Conservation (phyloP, 2,797 vertebrate species). For the Botia almorhae region DNA sequence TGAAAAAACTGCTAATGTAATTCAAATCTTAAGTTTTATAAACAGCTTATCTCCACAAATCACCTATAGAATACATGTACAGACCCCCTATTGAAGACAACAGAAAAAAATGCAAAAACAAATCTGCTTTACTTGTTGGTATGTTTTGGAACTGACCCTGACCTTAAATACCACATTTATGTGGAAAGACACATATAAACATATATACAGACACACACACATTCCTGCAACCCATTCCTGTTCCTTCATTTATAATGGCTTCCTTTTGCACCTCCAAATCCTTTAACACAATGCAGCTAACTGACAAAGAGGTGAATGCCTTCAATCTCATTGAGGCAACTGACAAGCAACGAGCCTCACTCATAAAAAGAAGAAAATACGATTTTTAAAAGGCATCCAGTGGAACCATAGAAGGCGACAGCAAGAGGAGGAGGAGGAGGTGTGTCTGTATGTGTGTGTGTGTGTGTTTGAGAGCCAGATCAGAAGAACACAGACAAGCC, state of each 20-base stretch:
- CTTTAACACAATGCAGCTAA: slow-evolving; percentile 68
- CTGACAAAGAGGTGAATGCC: slow-evolving; percentile 68
- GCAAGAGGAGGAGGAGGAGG: slow-evolving; percentile 53
- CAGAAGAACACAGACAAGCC: slow-evolving; percentile 60
- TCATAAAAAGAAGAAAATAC: slow-evolving; percentile 65
- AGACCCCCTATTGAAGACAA: too few relatives aligned
- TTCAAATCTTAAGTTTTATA: too few relatives aligned
- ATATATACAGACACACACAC: neutral
- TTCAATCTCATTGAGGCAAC: slow-evolving; percentile 65
- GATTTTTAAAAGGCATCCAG: slow-evolving; percentile 63
- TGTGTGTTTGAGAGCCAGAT: slow-evolving; percentile 52
- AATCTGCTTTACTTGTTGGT: slow-evolving; percentile 48
- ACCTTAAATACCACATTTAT: slow-evolving; percentile 46
- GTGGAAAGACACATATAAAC: slow-evolving; percentile 30
- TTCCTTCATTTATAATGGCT: slow-evolving; percentile 58
- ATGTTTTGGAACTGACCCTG: slow-evolving; percentile 32
- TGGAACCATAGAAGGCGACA: slow-evolving; percentile 66
- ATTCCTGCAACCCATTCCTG: slow-evolving; percentile 32
- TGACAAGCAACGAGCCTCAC: slow-evolving; percentile 64
- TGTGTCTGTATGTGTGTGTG: slow-evolving; percentile 60
- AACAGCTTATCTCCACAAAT: too few relatives aligned
- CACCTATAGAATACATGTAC: too few relatives aligned
- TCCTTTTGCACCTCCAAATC: slow-evolving; percentile 71
- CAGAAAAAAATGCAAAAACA: slow-evolving; percentile 15
- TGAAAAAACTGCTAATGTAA: too few relatives aligned